phyloP scores from a whole-genome alignment of 2,797 vertebrate genomes.

The Lutjanus argentimaculatus region DNA sequence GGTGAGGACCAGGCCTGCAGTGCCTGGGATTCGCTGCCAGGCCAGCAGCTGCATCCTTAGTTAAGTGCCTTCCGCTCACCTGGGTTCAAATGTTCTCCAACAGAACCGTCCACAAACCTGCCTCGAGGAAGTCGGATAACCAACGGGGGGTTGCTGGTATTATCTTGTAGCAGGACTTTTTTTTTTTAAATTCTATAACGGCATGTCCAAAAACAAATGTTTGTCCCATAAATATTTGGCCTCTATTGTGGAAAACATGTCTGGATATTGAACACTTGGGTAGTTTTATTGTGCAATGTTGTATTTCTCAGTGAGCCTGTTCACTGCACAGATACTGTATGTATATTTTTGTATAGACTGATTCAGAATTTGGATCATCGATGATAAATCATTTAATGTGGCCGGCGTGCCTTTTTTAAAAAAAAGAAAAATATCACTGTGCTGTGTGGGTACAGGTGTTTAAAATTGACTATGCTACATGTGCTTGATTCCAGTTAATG shows the following conservation, averaged over 20 bases:
- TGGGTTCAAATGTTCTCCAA: conserved; percentile 42
- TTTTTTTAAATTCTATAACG: conserved; percentile 49
- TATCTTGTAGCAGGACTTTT: conserved; percentile 50
- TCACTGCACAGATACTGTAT: conserved; percentile 77
- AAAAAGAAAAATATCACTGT: conserved; percentile 56
- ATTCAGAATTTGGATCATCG: conserved; percentile 62
- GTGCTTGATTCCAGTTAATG: conserved; percentile 81
- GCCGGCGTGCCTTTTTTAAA: conserved; percentile 75
- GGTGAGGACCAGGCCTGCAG: conserved; percentile 86
- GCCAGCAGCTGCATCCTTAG: conserved; percentile 41
- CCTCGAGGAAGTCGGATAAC: conserved; percentile 16
- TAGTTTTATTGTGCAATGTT: conserved; percentile 83
- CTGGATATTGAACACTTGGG: conserved; percentile 65
- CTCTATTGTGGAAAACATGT: conserved; percentile 54
- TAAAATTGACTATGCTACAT: conserved; percentile 74
- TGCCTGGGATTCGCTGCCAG: conserved; percentile 70
- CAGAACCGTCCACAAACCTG: conserved; percentile 55
- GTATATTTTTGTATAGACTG: conserved; percentile 78
- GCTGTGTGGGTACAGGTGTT: conserved; percentile 66
- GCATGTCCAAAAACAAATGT: conserved; percentile 65
- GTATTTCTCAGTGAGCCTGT: conserved; percentile 67
- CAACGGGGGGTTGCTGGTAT: conserved; percentile 18
- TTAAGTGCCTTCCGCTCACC: conserved; percentile 86
- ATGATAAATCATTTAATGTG: conserved; percentile 60
- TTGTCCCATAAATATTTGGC: conserved; percentile 51